phyloP scores from a whole-genome alignment of 2,113 vertebrate genomes.

The Dipodomys merriami region DNA sequence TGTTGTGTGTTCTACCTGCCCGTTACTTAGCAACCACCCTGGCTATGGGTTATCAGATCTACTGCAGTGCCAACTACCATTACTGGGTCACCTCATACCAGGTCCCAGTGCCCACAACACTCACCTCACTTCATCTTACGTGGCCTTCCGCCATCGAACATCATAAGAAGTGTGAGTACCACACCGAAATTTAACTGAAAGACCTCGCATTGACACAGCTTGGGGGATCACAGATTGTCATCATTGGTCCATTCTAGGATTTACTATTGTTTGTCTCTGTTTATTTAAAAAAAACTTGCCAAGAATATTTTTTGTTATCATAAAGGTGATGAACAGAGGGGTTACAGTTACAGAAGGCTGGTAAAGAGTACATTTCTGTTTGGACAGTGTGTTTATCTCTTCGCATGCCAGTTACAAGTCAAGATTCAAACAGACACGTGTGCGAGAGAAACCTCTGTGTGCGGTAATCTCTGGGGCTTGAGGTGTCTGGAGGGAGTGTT shows the following conservation, averaged over 20 bases:
- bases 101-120: no score
- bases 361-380: no score
- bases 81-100: not conserved
- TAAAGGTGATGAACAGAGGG: no score
- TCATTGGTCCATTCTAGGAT: not conserved
- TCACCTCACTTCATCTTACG: no score
- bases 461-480: not conserved
- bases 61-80: not conserved
- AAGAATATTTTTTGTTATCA: no score
- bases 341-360: no score
- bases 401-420: not conserved
- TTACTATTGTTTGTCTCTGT: not conserved
- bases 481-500: not conserved
- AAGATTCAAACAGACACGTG: not conserved
- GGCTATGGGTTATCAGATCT: not conserved
- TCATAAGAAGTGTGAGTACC: no score
- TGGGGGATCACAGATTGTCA: not conserved
- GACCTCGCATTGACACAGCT: not conserved
- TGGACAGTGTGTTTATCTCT: not conserved
- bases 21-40: not conserved
- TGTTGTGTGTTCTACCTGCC: not conserved
- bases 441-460: no score
- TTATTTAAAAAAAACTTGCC: no score
- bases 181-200: not conserved
- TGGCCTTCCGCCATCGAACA: not conserved